Conservation (phyloP, 2,113 vertebrate species). For the Callipepla californica region DNA sequence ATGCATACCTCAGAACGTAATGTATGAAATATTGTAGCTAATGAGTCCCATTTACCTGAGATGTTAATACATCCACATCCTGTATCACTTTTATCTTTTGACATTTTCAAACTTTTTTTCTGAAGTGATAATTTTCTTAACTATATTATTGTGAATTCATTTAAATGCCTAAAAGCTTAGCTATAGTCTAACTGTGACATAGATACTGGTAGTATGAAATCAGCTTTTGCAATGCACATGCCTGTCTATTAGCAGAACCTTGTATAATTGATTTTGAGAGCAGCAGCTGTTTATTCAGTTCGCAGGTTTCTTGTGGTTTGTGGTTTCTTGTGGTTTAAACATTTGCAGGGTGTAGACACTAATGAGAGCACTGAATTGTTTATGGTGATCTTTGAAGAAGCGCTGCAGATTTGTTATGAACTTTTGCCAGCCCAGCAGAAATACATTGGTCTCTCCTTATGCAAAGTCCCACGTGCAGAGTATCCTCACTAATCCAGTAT, state of each 20-base stretch:
- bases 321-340: conserved; percentile 73
- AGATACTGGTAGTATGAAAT: conserved; percentile 2
- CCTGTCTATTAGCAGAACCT: conserved; percentile 45
- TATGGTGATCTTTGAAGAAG: conserved; percentile 59
- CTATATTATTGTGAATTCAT: conserved; percentile 23
- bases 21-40: conserved; percentile 63
- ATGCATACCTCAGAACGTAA: conserved; percentile 47
- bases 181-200: conserved; percentile 36
- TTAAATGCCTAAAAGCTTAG: conserved; percentile 58
- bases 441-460: conserved; percentile 12
- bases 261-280: conserved; percentile 46
- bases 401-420: conserved; percentile 43
- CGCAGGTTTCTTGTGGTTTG: conserved; percentile 72
- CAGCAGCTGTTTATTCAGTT: conserved; percentile 74
- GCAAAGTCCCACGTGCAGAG: background rate
- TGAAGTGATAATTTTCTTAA: conserved; percentile 29
- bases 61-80: conserved; percentile 67
- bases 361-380: conserved; percentile 62
- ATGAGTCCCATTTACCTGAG: conserved; percentile 56
- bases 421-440: conserved; percentile 59
- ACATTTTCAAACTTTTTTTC: conserved; percentile 25
- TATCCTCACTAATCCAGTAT: background rate
- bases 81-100: conserved; percentile 58
- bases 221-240: conserved; percentile 68
- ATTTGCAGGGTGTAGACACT: conserved; percentile 71